Conservation (phyloP, 2,888 invertebrate genomes). For the Tenthredo amoena region DNA sequence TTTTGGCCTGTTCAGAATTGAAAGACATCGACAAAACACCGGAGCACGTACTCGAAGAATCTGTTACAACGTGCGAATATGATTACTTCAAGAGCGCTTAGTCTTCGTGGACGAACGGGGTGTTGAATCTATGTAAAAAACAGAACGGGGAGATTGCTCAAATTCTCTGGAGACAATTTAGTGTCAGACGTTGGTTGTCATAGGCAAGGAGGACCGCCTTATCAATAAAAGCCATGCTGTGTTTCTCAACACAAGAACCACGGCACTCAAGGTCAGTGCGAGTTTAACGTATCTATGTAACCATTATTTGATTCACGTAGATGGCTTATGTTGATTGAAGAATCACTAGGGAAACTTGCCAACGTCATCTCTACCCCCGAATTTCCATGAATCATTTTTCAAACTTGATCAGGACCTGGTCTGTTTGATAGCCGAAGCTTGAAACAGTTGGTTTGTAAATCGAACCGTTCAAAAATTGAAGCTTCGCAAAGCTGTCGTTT, state of each 20-base stretch:
- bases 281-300: not conserved
- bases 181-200: conserved; percentile 88
- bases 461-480: not conserved
- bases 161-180: conserved; percentile 81
- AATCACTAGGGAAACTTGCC: too few relatives aligned
- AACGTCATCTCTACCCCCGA: too few relatives aligned
- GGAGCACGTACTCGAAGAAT: conserved; percentile 83
- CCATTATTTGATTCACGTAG: too few relatives aligned
- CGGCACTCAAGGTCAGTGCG: conserved; percentile 75
- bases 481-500: not conserved
- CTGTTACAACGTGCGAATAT: conserved; percentile 84
- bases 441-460: too few relatives aligned
- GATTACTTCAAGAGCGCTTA: conserved; percentile 84
- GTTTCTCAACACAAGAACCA: conserved; percentile 85
- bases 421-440: too few relatives aligned
- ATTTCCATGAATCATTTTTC: not conserved
- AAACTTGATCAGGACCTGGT: too few relatives aligned
- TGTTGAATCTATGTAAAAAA: conserved; percentile 80
- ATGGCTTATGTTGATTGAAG: too few relatives aligned
- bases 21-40: conserved; percentile 88
- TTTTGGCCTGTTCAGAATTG: conserved; percentile 79
- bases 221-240: conserved; percentile 86
- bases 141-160: conserved; percentile 85
- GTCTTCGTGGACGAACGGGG: conserved; percentile 86
- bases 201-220: conserved; percentile 90